phyloP scores from a whole-genome alignment of 2,888 invertebrate species.

The Hipparchia sbordonii region DNA sequence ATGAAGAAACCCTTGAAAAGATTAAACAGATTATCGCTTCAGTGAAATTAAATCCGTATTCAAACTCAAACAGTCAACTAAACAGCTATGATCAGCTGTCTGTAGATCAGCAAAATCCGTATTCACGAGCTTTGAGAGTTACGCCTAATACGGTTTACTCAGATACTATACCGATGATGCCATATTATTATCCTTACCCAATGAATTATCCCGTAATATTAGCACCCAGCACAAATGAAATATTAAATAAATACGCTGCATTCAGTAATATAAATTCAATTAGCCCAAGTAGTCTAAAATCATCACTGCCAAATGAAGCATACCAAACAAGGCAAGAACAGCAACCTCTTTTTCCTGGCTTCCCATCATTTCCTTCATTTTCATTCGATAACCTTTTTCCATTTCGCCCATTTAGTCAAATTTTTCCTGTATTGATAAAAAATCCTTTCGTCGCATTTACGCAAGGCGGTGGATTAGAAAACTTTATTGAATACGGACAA shows the following conservation, averaged over 20 bases:
- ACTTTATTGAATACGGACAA: constrained; percentile 83
- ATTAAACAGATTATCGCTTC: constrained; percentile 68
- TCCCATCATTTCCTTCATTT: constrained; percentile 42
- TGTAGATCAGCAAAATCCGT: constrained; percentile 37
- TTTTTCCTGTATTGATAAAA: constrained; percentile 82
- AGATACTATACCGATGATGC: constrained; percentile 29
- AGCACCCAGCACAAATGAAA: constrained; percentile 52
- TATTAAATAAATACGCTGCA: constrained; percentile 30
- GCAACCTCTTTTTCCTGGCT: constrained; percentile 45
- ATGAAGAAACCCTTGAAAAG: constrained; percentile 66
- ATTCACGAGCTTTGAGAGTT: constrained; percentile 46
- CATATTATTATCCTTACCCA: constrained; percentile 54
- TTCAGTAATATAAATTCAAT: constrained; percentile 49
- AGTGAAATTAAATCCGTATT: constrained; percentile 55
- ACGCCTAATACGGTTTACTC: constrained; percentile 34
- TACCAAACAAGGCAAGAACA: constrained; percentile 57
- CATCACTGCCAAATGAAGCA: constrained; percentile 46
- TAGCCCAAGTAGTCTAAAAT: constrained; percentile 46
- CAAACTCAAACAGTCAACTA: constrained; percentile 49
- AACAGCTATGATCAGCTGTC: constrained; percentile 13
- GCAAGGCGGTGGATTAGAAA: constrained; percentile 77
- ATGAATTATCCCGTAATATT: constrained; percentile 64
- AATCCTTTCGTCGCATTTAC: constrained; percentile 80
- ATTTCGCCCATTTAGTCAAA: constrained; percentile 75
- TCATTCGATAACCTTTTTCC: constrained; percentile 48